phyloP scores from a whole-genome alignment of 37 sponge, comb jelly and placozoan genomes.

The Amphimedon queenslandica region DNA sequence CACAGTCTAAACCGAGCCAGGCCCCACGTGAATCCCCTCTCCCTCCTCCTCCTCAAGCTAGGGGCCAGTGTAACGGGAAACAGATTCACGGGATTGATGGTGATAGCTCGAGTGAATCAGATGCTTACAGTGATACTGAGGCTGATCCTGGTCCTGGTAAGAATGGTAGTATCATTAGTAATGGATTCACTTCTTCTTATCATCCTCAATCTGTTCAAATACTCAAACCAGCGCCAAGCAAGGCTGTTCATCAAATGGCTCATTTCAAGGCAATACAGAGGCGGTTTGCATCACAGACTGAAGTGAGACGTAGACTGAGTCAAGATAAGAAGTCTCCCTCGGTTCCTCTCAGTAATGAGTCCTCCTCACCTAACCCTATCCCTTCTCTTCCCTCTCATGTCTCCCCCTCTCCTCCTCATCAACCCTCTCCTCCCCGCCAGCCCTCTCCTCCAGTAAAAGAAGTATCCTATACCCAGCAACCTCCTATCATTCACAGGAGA shows the following conservation, averaged over 20 bases:
- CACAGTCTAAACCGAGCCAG: background rate
- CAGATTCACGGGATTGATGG: background rate
- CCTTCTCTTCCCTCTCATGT: background rate
- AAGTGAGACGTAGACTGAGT: background rate
- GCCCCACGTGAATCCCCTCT: background rate
- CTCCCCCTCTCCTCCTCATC: background rate
- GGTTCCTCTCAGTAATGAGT: background rate
- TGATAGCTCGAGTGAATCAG: background rate
- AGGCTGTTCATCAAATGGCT: background rate
- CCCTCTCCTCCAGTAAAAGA: background rate
- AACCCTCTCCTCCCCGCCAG: background rate
- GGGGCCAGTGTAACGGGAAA: slow-evolving; percentile 4
- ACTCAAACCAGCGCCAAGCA: background rate
- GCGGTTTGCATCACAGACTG: slow-evolving; percentile 3
- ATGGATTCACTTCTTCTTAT: background rate
- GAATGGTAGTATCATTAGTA: background rate
- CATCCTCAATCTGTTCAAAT: background rate
- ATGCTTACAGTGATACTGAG: background rate
- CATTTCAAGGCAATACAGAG: background rate
- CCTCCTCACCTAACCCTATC: background rate
- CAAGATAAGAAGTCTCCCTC: background rate
- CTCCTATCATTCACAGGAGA: background rate
- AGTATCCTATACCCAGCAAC: too few species aligned
- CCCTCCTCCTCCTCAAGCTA: background rate
- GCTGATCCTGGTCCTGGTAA: background rate